These are phyloP conservation scores for Rutpela maculata DNA, from an alignment of 2,888 invertebrate genomes.

Conservation along the genomic window DNA sequence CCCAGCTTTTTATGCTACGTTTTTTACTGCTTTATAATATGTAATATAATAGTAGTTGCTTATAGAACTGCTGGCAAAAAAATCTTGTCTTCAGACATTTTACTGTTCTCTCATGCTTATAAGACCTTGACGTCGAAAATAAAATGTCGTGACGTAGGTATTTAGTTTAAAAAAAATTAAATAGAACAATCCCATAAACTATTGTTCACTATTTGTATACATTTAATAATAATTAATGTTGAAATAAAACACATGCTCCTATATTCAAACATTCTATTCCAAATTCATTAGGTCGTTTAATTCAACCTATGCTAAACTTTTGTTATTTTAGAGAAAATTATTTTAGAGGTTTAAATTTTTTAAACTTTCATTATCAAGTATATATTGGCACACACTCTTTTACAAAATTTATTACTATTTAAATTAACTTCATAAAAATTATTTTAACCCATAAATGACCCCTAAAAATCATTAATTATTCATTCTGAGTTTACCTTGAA, in stretches of 20 bases:
- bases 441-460: no score
- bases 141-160: constrained; percentile 11
- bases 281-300: constrained; percentile 15
- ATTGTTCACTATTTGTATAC: constrained; percentile 25
- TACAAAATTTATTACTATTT: no score
- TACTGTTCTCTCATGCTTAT: constrained; percentile 28
- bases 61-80: constrained; percentile 17
- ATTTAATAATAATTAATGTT: constrained; percentile 25
- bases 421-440: no score
- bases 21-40: not conserved
- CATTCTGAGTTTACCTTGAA: no score
- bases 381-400: no score
- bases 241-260: constrained; percentile 26
- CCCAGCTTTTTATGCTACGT: constrained; percentile 18
- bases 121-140: constrained; percentile 30
- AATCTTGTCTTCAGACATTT: constrained; percentile 11
- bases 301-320: not conserved
- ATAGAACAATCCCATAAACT: constrained; percentile 21
- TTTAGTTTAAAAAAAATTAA: constrained; percentile 16
- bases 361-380: not conserved
- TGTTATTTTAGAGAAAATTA: not conserved
- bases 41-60: constrained; percentile 11
- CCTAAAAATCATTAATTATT: no score
- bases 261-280: constrained; percentile 15
- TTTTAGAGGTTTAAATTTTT: not conserved